Base-by-base conservation (phyloP, 2,113 vertebrate species). In the Cathartes aura region DNA sequence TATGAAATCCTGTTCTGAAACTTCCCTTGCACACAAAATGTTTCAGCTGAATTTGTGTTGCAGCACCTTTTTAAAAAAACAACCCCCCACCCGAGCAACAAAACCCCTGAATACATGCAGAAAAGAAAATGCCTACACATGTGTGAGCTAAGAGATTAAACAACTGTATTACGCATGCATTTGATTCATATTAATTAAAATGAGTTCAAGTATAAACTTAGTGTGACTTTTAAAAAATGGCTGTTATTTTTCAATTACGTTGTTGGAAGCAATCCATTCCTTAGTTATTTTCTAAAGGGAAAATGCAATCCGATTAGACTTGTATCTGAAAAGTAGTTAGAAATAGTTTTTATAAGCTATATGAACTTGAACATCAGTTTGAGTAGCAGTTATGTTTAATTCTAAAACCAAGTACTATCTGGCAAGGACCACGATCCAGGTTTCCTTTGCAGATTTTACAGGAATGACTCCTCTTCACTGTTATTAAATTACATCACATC, bases 21-120 rank as follows among this genome's bases (percentile, higher is more conserved):
- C 10, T 48, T 82, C 11, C 5, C 30, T 85, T 66, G 14, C 16
- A 50, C 7, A 43, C 29, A 42, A 34, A 66, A 48, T n/a, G 27
- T 81, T 81, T 75, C 55, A 42, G 22, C 22, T 64, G 68, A 64
- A 75, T 68, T 68, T 70, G 18, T 22, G 43, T 58, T 50, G 21
- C 24, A 50, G 34, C 18, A 15, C 13, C 75, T 79, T 4, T 63
- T 60, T 38, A 11, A 34, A 74, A 47, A 81, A 67, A 43, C 4
- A 79, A 17, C 11, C 6, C 17, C 11, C 11, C 2, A 71, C 11
- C 23, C 0, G 0, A 63, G 48, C 10, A 52, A 66, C 8, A 66
- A 53, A 71, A 30, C 0, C 27, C 20, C 34, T 52, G 36, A 59
- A 72, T 52, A 53, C 8, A 42, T 24, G n/a, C 26, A 59, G 63